Conservation (phyloP, 2,797 vertebrate species). For the Lithobates pipiens region DNA sequence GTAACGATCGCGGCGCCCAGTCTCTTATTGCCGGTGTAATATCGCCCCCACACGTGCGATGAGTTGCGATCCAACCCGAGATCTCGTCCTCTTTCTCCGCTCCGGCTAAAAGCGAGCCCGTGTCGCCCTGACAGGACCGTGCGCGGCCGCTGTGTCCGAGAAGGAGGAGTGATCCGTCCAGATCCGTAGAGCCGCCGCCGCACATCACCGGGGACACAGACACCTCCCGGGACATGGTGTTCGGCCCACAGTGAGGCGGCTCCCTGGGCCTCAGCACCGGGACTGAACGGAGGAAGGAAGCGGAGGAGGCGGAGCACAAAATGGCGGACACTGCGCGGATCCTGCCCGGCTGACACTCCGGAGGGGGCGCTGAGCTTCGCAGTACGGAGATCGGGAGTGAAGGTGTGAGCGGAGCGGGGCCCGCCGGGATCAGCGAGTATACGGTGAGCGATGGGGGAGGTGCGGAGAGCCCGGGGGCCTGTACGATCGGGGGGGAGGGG, state of each 20-base stretch:
- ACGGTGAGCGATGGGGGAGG: neutral
- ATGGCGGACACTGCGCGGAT: constrained; percentile 43
- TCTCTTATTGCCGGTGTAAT: too few relatives aligned
- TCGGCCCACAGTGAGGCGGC: neutral
- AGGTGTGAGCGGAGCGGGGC: neutral
- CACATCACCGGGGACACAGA: constrained; percentile 25
- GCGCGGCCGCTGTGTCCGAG: constrained; percentile 12
- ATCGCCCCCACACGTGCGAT: too few relatives aligned
- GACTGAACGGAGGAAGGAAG: neutral
- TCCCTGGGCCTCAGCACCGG: constrained; percentile 13
- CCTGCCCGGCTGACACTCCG: constrained; percentile 38
- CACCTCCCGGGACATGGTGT: constrained; percentile 32
- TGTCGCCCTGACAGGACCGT: constrained; percentile 64
- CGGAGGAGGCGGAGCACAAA: constrained; percentile 16
- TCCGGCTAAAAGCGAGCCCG: too few relatives aligned
- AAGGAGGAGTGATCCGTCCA: constrained; percentile 18
- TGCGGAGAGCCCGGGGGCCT: neutral
- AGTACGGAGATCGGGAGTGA: neutral
- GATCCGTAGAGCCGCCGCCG: neutral
- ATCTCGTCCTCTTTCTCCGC: fast-evolving
- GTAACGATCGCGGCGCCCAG: too few relatives aligned
- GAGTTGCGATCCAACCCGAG: neutral
- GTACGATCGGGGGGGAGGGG: too few relatives aligned
- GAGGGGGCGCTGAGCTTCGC: constrained; percentile 45
- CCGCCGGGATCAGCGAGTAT: constrained; percentile 52